Percentiles rank a stretch among this genome's conserved stretches.
These are phyloP conservation scores for Drosophila athabasca DNA, from an alignment of 1,140 invertebrate genomes.

Conservation along the genomic window DNA sequence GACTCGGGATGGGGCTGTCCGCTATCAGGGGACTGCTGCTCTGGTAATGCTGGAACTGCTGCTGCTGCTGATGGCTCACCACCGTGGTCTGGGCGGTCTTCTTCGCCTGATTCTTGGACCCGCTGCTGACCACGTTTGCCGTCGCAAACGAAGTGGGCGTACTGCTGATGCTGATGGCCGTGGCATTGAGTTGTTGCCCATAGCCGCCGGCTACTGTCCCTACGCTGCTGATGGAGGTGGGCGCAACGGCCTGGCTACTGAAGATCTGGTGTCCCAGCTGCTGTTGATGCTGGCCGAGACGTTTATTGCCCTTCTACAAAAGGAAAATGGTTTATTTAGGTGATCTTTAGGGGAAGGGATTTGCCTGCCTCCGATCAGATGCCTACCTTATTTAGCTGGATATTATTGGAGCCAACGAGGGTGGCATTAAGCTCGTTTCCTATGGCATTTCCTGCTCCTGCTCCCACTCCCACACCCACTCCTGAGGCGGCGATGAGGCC, in stretches of 20 bases:
- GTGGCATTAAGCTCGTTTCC: slow-evolving; percentile 83
- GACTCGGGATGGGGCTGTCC: slow-evolving; percentile 80
- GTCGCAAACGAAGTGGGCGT: slow-evolving; percentile 79
- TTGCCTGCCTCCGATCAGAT: too few species aligned
- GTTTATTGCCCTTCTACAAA: slow-evolving; percentile 80
- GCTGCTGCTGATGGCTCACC: slow-evolving; percentile 64
- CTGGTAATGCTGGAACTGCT: slow-evolving; percentile 78
- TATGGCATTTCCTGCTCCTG: slow-evolving; percentile 61
- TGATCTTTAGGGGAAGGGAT: not conserved
- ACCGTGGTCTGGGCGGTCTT: slow-evolving; percentile 59
- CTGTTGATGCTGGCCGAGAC: slow-evolving; percentile 57
- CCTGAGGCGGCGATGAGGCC: slow-evolving; percentile 67
- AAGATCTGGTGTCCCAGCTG: slow-evolving; percentile 73
- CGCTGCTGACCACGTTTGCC: slow-evolving; percentile 81
- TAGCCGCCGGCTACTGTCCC: slow-evolving; percentile 66
- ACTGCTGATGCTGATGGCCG: slow-evolving; percentile 55
- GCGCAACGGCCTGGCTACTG: slow-evolving; percentile 69
- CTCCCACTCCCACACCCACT: slow-evolving; percentile 8
- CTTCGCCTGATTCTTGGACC: slow-evolving; percentile 82
- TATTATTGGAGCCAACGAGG: slow-evolving; percentile 83
- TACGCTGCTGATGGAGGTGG: slow-evolving; percentile 63
- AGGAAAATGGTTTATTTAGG: not conserved
- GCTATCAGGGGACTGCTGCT: slow-evolving; percentile 82
- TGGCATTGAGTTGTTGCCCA: slow-evolving; percentile 78
- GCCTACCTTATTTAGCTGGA: slow-evolving; percentile 82